Base-by-base conservation (phyloP, 2,797 vertebrate species). In the Halcyon chelicuti region DNA sequence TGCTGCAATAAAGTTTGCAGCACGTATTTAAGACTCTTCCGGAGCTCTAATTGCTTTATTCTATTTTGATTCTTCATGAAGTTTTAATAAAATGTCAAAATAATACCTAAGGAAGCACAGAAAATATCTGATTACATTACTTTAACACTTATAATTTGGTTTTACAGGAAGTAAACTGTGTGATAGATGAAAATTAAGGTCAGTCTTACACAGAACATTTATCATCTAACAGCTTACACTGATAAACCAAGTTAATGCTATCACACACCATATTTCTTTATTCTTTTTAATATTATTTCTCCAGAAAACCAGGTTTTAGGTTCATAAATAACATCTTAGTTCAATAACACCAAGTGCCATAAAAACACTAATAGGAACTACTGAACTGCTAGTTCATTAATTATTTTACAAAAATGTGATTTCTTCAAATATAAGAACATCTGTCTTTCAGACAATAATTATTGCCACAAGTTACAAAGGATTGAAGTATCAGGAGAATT, bases 191-290 rank as follows among this genome's bases (percentile, higher is more conserved):
- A 97, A 96, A 88, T 85, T 29, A 66, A 93, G 44, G 31, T 86
- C 66, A 93, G 91, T 96, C 84, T 78, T 94, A 79, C 49, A 66
- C 18, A 77, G 73, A 74, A 60, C 76, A 95, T 97, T 89, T 95
- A 96, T 97, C 93, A 96, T 94, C 40, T 93, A 96, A 70, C 67
- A 86, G 16, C 54, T 95, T 96, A 70, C 39, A 21, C 22, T 49
- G 37, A 55, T 88, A 96, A 97, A 96, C 49, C 62, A 95, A 93
- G 96, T 94, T 96, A 97, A 95, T 76, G 63, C 26, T 94, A 95
- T 88, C 26, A 66, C 33, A 87, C 68, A 80, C 61, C 20, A 76
- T 86, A 86, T 16, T 61, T 95, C 46, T 88, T 75, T 87, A 88
- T 94, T 62, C 35, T 83, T 95, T 91, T 65, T 28, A 65, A 81